Evolutionary conservation across 2,113 vertebrate genomes (phyloP), one percentile per base, ranked within the genome.

Genomic region (Charadrius vociferus): DNA sequence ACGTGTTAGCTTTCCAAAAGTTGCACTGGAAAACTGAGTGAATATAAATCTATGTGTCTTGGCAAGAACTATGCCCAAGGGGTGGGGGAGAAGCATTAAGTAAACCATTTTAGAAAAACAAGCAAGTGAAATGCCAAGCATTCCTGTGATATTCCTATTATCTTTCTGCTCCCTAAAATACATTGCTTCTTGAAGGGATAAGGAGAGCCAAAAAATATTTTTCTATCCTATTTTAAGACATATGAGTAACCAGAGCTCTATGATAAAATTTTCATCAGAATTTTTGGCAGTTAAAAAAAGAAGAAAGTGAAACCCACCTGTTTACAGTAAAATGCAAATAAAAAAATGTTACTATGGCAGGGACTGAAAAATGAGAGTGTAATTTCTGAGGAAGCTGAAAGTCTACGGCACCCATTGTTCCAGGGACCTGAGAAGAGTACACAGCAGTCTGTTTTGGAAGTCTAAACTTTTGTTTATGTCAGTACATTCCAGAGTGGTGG

Each of bases 81-180:
- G 52, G 36, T 82, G 72, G 6, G 27, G 50, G 34, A 70, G 81
- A 78, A 80, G 49, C 53, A 92, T 91, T 95, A 89, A 87, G 70
- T 62, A 95, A 92, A 81, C 47, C 73, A 63, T 88, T 96, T 92
- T 84, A 90, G 67, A 85, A 83, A 97, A 93, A 59, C 26, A 93
- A 95, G 73, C 3, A 36, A 70, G 37, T 41, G 23, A 88, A 82
- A 81, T 77, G 45, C 55, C 49, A 86, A 75, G 21, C 24, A 61
- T 56, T 92, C 41, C 37, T 65, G 7, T 63, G 10, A 65, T 90
- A 81, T 43, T 81, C 29, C n/a, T 79, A 22, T 77, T 67, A 39
- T 75, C 36, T 70, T 90, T 87, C 67, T 80, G 14, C 3, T 47
- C n/a, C 12, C 4, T 4, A 32, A 75, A 91, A 36, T 29, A 58